These are phyloP conservation scores for Tholera decimalis DNA, from an alignment of 2,888 invertebrate genomes.

Conservation along the genomic window DNA sequence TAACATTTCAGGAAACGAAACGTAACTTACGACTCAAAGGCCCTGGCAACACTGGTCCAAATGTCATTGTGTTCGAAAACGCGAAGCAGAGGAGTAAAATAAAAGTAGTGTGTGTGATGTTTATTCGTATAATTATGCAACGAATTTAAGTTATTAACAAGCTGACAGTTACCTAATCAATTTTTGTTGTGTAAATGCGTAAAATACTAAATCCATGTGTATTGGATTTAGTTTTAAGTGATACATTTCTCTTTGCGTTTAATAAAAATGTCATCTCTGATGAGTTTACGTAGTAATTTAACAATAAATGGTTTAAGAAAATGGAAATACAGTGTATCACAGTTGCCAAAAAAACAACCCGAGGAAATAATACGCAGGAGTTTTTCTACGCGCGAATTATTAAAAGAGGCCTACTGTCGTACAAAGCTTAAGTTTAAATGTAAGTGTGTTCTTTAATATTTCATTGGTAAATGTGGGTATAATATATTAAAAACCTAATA, in stretches of 20 bases:
- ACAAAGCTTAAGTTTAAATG: slow-evolving; percentile 94
- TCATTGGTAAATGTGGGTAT: not conserved
- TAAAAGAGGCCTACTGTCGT: slow-evolving; percentile 92
- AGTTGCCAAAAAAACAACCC: slow-evolving; percentile 63
- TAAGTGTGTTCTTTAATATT: slow-evolving; percentile 84
- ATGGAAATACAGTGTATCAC: slow-evolving; percentile 72
- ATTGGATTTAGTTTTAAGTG: slow-evolving; percentile 43
- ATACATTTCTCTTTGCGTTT: slow-evolving; percentile 39
- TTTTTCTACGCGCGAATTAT: slow-evolving; percentile 84
- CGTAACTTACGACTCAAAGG: too few relatives aligned
- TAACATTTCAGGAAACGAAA: too few relatives aligned
- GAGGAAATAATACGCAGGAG: slow-evolving; percentile 62
- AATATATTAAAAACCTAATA: not conserved
- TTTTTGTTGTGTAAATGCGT: slow-evolving; percentile 25
- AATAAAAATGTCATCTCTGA: slow-evolving; percentile 66
- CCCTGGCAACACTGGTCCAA: not conserved
- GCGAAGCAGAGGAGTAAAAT: slow-evolving; percentile 1
- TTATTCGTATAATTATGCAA: slow-evolving; percentile 73
- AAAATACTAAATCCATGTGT: slow-evolving; percentile 37
- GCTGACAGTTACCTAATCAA: slow-evolving; percentile 27
- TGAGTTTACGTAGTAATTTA: slow-evolving; percentile 72
- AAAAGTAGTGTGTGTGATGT: slow-evolving; percentile 32
- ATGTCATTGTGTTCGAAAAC: slow-evolving; percentile 15
- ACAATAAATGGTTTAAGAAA: slow-evolving; percentile 69
- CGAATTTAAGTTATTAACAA: slow-evolving; percentile 51